Evolutionary conservation across 92 coral and sea anemone species (phyloP).

Genomic region (Anthopleura xanthogrammica): DNA sequence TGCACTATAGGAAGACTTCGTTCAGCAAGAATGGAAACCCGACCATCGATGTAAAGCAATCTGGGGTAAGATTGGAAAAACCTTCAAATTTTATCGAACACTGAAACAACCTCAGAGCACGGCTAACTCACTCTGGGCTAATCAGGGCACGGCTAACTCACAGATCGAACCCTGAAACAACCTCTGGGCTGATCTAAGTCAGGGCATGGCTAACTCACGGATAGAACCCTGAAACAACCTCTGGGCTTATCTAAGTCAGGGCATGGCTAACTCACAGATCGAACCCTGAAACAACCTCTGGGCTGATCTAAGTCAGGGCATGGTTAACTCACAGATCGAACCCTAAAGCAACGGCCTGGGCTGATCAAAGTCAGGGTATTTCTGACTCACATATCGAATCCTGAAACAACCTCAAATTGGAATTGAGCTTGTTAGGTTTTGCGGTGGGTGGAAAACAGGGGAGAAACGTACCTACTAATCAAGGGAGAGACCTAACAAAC

Average conservation of each 20-base stretch:
- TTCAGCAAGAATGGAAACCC: conserved; percentile 26
- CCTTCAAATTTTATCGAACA: background rate
- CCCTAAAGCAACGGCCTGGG: too few relatives aligned
- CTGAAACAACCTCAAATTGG: too few relatives aligned
- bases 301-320: background rate
- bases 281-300: background rate
- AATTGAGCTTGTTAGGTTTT: too few relatives aligned
- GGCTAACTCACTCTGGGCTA: background rate
- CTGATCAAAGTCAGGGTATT: too few relatives aligned
- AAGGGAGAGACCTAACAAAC: too few relatives aligned
- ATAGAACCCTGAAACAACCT: background rate
- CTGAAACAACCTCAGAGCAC: background rate
- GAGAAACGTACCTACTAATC: background rate
- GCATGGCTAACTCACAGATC: too few relatives aligned
- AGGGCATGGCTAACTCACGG: too few relatives aligned
- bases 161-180: background rate
- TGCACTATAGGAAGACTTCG: conserved; percentile 20
- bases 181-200: background rate
- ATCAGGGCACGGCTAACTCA: background rate
- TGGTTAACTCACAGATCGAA: too few relatives aligned
- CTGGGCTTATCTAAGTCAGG: background rate
- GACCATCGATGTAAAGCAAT: background rate
- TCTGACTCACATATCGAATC: too few relatives aligned
- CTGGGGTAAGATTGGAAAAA: conserved; percentile 17
- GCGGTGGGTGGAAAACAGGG: too few relatives aligned